Evolutionary conservation across 2,113 vertebrate genomes (phyloP).

Genomic region (Lasiurus cinereus): DNA sequence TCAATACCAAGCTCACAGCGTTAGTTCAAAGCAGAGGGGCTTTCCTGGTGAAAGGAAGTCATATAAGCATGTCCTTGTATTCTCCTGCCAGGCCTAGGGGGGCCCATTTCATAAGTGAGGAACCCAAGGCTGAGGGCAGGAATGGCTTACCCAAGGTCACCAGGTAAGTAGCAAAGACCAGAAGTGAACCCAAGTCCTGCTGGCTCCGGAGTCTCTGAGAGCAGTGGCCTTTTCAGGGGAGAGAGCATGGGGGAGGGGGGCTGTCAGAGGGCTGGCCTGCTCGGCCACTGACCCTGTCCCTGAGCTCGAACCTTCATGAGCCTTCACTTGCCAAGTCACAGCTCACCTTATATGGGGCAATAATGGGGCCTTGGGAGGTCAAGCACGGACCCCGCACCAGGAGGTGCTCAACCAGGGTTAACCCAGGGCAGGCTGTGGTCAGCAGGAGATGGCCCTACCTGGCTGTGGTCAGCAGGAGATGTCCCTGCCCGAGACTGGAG

Average conservation of each 20-base stretch:
- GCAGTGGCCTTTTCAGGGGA: not conserved
- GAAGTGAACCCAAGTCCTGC: not conserved
- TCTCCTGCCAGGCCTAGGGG: not conserved
- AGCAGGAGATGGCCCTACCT: not conserved
- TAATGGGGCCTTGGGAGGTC: not conserved
- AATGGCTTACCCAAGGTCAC: not conserved
- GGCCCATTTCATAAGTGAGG: not conserved
- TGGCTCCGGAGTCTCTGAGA: not conserved
- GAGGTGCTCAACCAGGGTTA: not conserved
- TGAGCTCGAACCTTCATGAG: not conserved
- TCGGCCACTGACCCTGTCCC: not conserved
- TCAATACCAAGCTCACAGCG: not conserved
- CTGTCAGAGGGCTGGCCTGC: not conserved
- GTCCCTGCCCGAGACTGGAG: not conserved
- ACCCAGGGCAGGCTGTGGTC: not conserved
- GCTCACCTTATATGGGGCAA: not conserved
- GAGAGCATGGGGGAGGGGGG: fast-evolving
- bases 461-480: not conserved
- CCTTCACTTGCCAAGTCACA: not conserved
- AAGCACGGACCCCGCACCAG: not conserved
- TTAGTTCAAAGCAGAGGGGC: not conserved
- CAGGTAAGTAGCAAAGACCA: not conserved
- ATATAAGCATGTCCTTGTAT: not conserved
- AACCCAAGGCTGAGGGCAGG: not conserved
- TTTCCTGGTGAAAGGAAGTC: not conserved